Base-by-base conservation (phyloP, 2,888 invertebrate genomes). In the Digitonthophagus gazella region DNA sequence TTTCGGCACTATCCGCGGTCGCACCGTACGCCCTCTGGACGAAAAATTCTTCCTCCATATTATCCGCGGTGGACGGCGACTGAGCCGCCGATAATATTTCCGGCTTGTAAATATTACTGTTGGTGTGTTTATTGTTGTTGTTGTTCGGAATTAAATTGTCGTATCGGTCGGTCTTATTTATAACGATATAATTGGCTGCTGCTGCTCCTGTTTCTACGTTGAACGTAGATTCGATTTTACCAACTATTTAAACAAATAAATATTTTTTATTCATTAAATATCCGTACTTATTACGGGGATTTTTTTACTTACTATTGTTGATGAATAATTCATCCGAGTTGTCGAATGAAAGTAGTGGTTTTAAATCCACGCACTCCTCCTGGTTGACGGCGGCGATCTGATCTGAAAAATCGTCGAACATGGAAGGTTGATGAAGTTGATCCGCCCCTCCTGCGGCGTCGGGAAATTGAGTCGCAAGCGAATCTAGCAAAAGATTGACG, bases 361-460 rank as follows among this genome's bases (percentile, higher is more conserved):
- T 67, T 58, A 70, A 63, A 66, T 70, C 67, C 61, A 70, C 67
- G 44, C 56, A 66, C 54, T 70, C 67, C 58, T 70, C 70, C 56
- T 18, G 19, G 16, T 57, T 16, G 57, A 57, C 14, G 5, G 3
- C n/a, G 2, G 57, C n/a, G n/a, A 16, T 16, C n/a, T 11, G 14
- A 5, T 11, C 16, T 57, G 57, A 16, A 1, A n/a, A 11, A 1
- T 57, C 57, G 15, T 15, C 14, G n/a, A 57, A 5, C 2, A 16
- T 14, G 57, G 15, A 15, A n/a, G n/a, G n/a, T 8, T 61, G 61
- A 8, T 44, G 28, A 22, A 4, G 22, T 22, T 6, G 22, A 44
- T 44, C 28, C 28, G 6, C 28, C 28, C 8, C 28, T 6, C 11
- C 28, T 6, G 6, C 28, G 28, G 3, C 28, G 28, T 11, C 28